Conservation (phyloP, 2,888 invertebrate species). For the Rotaria magnacalcarata region DNA sequence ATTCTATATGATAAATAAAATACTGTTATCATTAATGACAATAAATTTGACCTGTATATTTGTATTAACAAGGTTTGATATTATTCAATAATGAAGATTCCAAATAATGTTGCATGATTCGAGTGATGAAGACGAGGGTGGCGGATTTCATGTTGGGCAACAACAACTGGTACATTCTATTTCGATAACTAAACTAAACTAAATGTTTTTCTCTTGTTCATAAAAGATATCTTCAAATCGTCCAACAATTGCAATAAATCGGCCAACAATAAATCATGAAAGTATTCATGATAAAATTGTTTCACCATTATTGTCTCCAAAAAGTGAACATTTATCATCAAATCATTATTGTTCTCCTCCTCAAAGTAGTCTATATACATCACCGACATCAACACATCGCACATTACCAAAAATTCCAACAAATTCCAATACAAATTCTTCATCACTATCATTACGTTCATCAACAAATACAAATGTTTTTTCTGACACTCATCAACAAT, state of each 20-base stretch:
- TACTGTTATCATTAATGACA: background rate
- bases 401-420: background rate
- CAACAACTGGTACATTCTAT: background rate
- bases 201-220: background rate
- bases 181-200: background rate
- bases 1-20: background rate
- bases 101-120: constrained; percentile 8
- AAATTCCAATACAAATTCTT: background rate
- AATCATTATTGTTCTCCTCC: background rate
- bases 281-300: background rate
- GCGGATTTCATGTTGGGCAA: background rate
- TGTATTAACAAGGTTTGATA: background rate
- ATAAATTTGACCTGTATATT: background rate
- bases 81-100: background rate
- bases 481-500: background rate
- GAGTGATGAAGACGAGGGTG: background rate
- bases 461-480: background rate
- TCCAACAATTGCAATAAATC: background rate
- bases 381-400: background rate
- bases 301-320: background rate
- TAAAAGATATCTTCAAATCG: background rate
- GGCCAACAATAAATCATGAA: background rate
- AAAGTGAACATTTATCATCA: background rate
- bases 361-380: background rate
- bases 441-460: background rate